These are phyloP conservation scores for Sinocyclocheilus grahami DNA, from an alignment of 2,113 vertebrate species.

Conservation along the genomic window DNA sequence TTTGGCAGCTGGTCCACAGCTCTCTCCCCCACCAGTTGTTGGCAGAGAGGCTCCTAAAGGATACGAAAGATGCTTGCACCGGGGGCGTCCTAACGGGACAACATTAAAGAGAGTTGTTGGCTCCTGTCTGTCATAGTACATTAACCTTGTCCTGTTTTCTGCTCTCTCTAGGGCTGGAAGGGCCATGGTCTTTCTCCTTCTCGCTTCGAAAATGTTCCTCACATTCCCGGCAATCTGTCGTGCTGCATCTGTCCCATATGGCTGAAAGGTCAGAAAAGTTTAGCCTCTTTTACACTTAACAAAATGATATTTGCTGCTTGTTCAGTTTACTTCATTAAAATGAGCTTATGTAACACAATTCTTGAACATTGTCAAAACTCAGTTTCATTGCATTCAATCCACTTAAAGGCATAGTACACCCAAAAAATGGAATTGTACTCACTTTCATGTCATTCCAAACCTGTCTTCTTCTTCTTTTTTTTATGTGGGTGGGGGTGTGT, in stretches of 20 bases:
- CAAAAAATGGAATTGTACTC: not conserved
- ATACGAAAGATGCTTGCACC: conserved; percentile 80
- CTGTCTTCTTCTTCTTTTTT: not conserved
- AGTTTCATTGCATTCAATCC: not conserved
- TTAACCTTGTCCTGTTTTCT: conserved; percentile 81
- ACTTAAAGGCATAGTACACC: not conserved
- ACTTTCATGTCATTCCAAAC: not conserved
- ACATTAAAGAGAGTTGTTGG: conserved; percentile 86
- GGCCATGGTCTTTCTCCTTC: conserved; percentile 46
- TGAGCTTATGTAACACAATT: not conserved
- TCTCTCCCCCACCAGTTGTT: conserved; percentile 80
- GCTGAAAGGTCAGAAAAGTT: conserved; percentile 53
- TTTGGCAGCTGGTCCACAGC: conserved; percentile 86
- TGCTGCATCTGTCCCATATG: conserved; percentile 42
- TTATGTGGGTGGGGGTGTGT: too few relatives aligned
- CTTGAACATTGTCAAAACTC: not conserved
- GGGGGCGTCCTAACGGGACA: conserved; percentile 83
- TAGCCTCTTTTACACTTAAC: not conserved
- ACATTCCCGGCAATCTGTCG: conserved; percentile 58
- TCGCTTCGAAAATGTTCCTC: conserved; percentile 41
- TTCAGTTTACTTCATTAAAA: not conserved
- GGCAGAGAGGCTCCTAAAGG: conserved; percentile 83
- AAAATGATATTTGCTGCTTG: not conserved
- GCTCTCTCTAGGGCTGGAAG: conserved; percentile 65
- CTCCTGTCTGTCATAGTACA: conserved; percentile 84